Evolutionary conservation across 2,113 vertebrate species (phyloP).

Genomic region (Nematolebias whitei): DNA sequence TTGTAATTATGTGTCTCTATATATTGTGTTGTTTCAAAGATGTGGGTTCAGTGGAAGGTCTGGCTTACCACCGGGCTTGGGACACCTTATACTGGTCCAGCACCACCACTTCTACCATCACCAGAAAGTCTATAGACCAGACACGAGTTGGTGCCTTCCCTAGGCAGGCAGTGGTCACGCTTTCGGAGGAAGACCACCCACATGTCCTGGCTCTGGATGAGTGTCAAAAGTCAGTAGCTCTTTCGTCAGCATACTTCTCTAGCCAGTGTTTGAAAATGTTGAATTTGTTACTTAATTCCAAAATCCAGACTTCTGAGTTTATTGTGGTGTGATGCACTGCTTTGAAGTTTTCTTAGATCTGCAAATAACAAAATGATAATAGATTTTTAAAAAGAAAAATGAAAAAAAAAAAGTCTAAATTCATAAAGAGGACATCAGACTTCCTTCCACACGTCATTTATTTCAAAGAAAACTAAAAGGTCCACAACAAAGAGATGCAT

Average conservation of each 20-base stretch:
- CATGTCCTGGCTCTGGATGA: conserved; percentile 92
- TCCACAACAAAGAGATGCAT: no score
- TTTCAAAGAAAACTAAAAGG: no score
- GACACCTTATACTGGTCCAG: conserved; percentile 98
- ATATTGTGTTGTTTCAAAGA: conserved; percentile 72
- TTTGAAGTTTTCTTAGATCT: neutral
- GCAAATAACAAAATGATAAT: no score
- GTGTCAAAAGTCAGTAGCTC: conserved; percentile 84
- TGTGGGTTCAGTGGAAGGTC: conserved; percentile 95
- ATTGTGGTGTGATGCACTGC: neutral
- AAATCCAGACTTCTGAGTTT: neutral
- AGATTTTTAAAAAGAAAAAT: no score
- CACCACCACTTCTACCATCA: conserved; percentile 94
- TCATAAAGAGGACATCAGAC: no score
- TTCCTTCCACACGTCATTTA: no score
- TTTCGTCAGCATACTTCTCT: neutral
- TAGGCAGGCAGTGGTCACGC: conserved; percentile 88
- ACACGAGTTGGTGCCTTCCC: conserved; percentile 82
- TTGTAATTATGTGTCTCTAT: neutral
- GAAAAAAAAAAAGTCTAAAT: no score
- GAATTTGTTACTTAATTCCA: no score
- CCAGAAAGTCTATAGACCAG: conserved; percentile 90
- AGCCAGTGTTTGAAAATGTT: neutral
- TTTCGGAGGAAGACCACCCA: conserved; percentile 96
- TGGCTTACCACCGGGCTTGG: conserved; percentile 95